Evolutionary conservation across 2,888 invertebrate species (phyloP), one percentile per base, ranked within the genome.

Genomic region (Theodoxus fluviatilis): DNA sequence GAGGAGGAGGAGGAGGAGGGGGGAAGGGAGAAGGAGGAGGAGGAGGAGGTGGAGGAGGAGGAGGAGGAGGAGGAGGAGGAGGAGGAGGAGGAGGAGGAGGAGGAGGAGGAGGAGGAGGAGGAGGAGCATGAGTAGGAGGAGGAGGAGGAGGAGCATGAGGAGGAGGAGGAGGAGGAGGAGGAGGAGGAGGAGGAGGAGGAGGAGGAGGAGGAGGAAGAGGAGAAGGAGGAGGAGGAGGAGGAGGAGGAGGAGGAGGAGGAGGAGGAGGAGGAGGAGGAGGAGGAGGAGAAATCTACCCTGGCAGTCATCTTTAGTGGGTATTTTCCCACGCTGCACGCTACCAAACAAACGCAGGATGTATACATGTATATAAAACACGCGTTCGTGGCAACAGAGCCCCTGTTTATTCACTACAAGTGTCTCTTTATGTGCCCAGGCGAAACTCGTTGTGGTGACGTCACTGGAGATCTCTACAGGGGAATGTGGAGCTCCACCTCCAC

Each of bases 31-130:
- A 35, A 43, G 49, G 59, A 37, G 37, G 35, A 61, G 28, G 47
- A 35, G 37, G 61, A 33, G 49, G 35, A 12, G 35, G 61, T 80
- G 82, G 70, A 74, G 64, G 64, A 71, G 40, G 37, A 57, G 63
- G 64, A 59, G 49, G 68, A 59, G 37, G 43, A 61, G n/a, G 15
- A 40, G 22, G 31, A 35, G 22, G 40, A 33, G 22, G 28, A 18
- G 28, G 18, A 4, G 22, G 31, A 31, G 28, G 31, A 3, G 22
- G 1, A 63, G 47, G 35, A 3, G 18, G 38, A 18, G 18, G 6
- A 1, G 2, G 22, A 37, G 0, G 28, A 25, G 55, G 3, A 49
- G n/a, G 9, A 80, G 82, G 71, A 74, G 64, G 68, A 71, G 35
- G 37, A n/a, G 49, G 18, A 43, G n/a, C 57, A 38, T 28, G n/a